These are phyloP conservation scores for Hylomyscus alleni DNA, from an alignment of 2,797 vertebrate genomes.

Conservation along the genomic window DNA sequence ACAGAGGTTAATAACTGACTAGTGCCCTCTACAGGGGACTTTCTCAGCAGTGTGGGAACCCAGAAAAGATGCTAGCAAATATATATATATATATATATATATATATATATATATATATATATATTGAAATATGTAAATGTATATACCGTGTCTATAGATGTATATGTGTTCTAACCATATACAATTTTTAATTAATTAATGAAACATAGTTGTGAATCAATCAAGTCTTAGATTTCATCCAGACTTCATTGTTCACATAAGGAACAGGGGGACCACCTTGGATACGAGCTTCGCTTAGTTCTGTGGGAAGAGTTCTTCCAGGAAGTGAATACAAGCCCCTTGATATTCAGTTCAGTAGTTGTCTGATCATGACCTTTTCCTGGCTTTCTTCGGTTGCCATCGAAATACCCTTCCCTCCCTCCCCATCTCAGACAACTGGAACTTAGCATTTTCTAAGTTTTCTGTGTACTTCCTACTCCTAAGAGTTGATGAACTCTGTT, in stretches of 20 bases:
- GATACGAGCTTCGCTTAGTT: neutral
- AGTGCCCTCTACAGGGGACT: constrained; percentile 83
- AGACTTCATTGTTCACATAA: constrained; percentile 32
- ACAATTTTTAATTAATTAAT: constrained; percentile 29
- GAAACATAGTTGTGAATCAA: constrained; percentile 6
- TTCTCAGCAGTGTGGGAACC: neutral
- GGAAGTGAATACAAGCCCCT: neutral
- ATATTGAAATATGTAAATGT: no score
- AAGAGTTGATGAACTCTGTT: constrained; percentile 70
- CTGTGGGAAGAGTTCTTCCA: neutral
- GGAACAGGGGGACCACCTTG: neutral
- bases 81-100: no score
- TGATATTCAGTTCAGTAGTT: neutral
- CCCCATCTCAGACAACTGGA: neutral
- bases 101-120: no score
- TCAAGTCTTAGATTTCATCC: constrained; percentile 54
- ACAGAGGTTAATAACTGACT: constrained; percentile 73
- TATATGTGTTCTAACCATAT: neutral
- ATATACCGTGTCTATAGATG: neutral
- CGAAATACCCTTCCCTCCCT: neutral
- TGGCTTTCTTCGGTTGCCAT: constrained; percentile 21
- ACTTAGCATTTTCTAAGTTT: constrained; percentile 61
- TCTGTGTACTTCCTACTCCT: neutral
- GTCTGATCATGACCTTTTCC: neutral
- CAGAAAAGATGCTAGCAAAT: neutral